Evolutionary conservation across 2,113 vertebrate genomes (phyloP), one percentile per base, ranked within the genome.

Genomic region (Thalassarche chlororhynchos): DNA sequence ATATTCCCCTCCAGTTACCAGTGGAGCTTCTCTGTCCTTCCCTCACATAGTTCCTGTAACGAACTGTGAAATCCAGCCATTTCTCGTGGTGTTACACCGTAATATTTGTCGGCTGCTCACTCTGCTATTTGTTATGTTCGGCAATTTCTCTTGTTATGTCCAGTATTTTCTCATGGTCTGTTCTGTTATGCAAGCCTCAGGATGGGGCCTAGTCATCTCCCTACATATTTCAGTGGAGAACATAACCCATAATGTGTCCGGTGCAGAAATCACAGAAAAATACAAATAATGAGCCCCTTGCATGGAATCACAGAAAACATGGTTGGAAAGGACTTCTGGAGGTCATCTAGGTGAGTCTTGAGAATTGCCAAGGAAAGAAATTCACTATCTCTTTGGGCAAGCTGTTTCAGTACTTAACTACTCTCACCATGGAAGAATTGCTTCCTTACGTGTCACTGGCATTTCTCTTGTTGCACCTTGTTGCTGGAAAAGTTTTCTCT

Each of bases 161-260:
- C 78, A 29, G 49, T 70, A 32, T 81, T 90, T 90, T 90, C 64
- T 82, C 17, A 8, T n/a, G 17, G 12, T 79, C 34, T 79, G 16
- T 66, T 89, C 65, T 36, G 38, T 58, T 94, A 71, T 32, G 47
- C 38, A 86, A 68, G 42, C 46, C 76, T 89, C 52, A 34, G 15
- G 24, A 89, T 2, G 8, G 29, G 26, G 23, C 32, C 44, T 68
- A 36, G 13, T 51, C 54, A 44, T 74, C 36, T 69, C 40, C 46
- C 54, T 81, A 17, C 26, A 5, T 64, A 52, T 51, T 61, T 69
- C 54, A 77, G 13, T 46, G 54, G 29, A 17, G 32, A 91, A 89
- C 5, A 2, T 60, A 84, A 91, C 23, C 65, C 38, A 46, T 38
- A 78, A 42, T 28, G 31, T 58, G 28, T 66, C 28, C 0, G 0